These are phyloP conservation scores for Podarcis raffonei DNA, from an alignment of 2,113 vertebrate species.

Conservation along the genomic window DNA sequence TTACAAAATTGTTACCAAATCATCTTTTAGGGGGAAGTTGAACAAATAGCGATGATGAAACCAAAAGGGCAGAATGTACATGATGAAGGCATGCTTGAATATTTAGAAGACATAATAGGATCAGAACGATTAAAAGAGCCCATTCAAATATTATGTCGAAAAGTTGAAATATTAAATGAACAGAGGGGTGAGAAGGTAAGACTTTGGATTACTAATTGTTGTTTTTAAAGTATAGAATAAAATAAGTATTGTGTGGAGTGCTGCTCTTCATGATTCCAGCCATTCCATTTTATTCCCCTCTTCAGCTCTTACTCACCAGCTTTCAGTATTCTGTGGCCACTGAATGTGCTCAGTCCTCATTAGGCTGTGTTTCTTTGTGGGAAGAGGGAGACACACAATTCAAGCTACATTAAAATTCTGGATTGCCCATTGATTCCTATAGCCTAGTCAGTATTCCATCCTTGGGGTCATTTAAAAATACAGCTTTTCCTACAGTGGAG, in stretches of 20 bases:
- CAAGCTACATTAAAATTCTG: background rate
- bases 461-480: background rate
- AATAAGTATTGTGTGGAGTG: background rate
- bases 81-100: slow-evolving; percentile 97
- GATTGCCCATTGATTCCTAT: background rate
- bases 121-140: slow-evolving; percentile 93
- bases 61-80: slow-evolving; percentile 95
- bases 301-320: background rate
- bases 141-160: slow-evolving; percentile 83
- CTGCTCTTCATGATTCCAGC: background rate
- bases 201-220: background rate
- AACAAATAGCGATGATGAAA: slow-evolving; percentile 99
- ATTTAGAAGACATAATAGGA: slow-evolving; percentile 95
- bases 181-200: slow-evolving; percentile 93
- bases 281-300: background rate
- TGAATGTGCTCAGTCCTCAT: background rate
- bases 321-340: background rate
- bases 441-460: background rate
- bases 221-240: background rate
- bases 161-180: slow-evolving; percentile 92
- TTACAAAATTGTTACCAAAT: slow-evolving; percentile 24
- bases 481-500: no score
- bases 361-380: no score
- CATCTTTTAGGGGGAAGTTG: slow-evolving; percentile 91
- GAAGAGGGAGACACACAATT: background rate